Percentiles rank a stretch among this genome's conserved stretches.
Conservation (phyloP, 2,113 vertebrate genomes). For the Xyliphius kryptos region DNA sequence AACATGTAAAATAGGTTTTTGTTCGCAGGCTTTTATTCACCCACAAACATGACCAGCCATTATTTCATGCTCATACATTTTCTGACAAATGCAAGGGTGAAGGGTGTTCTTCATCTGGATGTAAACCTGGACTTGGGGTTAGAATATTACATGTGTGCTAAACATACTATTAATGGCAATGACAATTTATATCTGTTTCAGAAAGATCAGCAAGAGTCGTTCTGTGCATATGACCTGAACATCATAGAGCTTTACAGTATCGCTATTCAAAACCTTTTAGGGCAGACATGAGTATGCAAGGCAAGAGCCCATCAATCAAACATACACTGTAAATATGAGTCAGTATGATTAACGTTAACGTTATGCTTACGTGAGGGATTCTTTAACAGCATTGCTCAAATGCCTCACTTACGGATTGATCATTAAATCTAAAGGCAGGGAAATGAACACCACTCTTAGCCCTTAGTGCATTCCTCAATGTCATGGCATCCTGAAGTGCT, state of each 20-base stretch:
- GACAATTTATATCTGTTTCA: background rate
- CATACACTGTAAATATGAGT: background rate
- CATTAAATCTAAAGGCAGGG: slow-evolving; percentile 3
- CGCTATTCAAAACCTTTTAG: background rate
- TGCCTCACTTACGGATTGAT: slow-evolving; percentile 3
- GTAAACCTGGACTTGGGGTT: no score
- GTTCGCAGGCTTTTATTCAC: background rate
- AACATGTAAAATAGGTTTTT: background rate
- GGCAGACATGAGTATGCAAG: background rate
- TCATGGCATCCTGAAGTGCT: background rate
- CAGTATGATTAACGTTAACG: background rate
- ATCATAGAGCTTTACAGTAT: background rate
- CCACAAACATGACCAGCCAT: background rate
- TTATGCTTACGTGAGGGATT: slow-evolving; percentile 1
- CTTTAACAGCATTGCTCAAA: background rate
- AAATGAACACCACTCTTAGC: background rate
- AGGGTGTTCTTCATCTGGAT: background rate
- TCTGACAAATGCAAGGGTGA: background rate
- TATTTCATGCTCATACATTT: background rate
- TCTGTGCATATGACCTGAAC: background rate
- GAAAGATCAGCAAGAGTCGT: background rate
- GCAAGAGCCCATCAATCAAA: background rate
- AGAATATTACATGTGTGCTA: background rate
- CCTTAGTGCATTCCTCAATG: background rate
- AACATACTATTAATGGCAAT: background rate